These are phyloP conservation scores for Cordilura impudica DNA, from an alignment of 2,888 invertebrate genomes.

Conservation along the genomic window DNA sequence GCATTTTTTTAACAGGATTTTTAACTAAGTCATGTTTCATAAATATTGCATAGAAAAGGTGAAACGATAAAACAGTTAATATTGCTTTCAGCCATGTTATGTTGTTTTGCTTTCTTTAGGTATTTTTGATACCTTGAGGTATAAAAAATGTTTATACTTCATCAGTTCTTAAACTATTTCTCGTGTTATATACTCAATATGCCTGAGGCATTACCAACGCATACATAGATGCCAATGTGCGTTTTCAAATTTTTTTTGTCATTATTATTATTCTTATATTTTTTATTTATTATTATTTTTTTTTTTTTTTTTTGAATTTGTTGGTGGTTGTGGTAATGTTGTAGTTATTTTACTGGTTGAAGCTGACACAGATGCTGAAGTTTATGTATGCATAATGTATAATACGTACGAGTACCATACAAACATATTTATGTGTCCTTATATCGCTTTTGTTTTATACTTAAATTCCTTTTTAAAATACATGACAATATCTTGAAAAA, in stretches of 20 bases:
- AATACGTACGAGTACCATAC: too few species aligned
- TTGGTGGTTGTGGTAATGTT: neutral
- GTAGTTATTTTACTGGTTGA: neutral
- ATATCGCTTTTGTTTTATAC: neutral
- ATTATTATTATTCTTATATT: neutral
- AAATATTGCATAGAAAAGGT: neutral
- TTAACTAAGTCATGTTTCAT: conserved; percentile 3
- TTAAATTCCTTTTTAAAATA: neutral
- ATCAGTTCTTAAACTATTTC: neutral
- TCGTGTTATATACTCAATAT: conserved; percentile 21
- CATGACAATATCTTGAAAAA: conserved; percentile 25
- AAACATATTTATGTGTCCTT: too few species aligned
- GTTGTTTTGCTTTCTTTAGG: conserved; percentile 3
- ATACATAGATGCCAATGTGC: conserved; percentile 39
- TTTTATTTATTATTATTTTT: neutral
- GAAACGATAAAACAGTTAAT: neutral
- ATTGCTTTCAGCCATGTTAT: conserved; percentile 24
- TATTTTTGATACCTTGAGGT: neutral
- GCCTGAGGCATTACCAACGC: conserved; percentile 28
- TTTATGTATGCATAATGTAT: neutral
- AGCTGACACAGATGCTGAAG: neutral
- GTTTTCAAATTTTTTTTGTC: too few species aligned
- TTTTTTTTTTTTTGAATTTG: neutral
- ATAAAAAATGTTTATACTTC: neutral
- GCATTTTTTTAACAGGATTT: neutral